Percentiles rank a stretch among this genome's conserved stretches.
Conservation (phyloP, 2,888 invertebrate species). For the Chesias legatella region DNA sequence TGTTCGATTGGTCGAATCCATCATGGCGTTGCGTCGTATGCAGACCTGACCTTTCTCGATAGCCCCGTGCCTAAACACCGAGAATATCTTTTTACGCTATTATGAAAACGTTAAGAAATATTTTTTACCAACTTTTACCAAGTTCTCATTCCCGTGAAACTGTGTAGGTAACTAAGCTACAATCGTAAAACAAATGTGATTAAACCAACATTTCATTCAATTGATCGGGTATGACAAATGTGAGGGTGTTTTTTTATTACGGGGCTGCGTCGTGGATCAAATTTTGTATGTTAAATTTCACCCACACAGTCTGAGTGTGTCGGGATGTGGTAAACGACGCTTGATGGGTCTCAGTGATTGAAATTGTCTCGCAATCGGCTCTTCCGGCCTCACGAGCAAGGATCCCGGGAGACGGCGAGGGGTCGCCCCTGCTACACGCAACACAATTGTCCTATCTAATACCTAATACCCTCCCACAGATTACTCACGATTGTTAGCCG, state of each 20-base stretch:
- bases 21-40: constrained; percentile 21
- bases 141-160: constrained; percentile 2
- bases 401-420: constrained; percentile 31
- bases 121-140: constrained; percentile 6
- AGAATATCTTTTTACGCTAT: constrained; percentile 8
- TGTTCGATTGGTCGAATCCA: constrained; percentile 23
- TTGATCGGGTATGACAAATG: too few relatives aligned
- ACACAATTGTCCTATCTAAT: constrained; percentile 34
- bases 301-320: constrained; percentile 32
- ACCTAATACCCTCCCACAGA: constrained; percentile 33
- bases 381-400: constrained; percentile 59
- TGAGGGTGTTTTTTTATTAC: background rate
- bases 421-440: constrained; percentile 33
- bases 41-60: constrained; percentile 26
- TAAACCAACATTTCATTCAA: too few relatives aligned
- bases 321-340: constrained; percentile 62
- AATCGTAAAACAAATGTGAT: too few relatives aligned
- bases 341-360: constrained; percentile 56
- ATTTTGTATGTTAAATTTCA: constrained; percentile 35
- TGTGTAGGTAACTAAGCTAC: too few relatives aligned
- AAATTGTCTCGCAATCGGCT: constrained; percentile 72
- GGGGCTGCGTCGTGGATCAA: constrained; percentile 19
- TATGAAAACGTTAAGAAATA: constrained; percentile 16
- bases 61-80: constrained; percentile 26
- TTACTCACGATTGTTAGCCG: constrained; percentile 33